phyloP scores from a whole-genome alignment of 2,113 vertebrate genomes.

The Heterocephalus glaber region DNA sequence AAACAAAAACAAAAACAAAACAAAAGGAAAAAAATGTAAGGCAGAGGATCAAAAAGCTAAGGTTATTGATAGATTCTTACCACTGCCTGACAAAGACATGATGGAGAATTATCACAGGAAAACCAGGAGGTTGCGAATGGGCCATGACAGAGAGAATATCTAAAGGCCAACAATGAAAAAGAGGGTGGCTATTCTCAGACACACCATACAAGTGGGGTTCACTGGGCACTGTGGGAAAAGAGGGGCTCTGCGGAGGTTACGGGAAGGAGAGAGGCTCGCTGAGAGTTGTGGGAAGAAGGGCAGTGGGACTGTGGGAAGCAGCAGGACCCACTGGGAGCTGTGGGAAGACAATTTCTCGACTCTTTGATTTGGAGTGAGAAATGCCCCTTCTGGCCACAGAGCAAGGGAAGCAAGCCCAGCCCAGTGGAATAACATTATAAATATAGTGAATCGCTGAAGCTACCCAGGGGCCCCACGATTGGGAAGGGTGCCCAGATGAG shows the following conservation, averaged over 20 bases:
- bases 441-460: not conserved
- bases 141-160: not conserved
- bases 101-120: not conserved
- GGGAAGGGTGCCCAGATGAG: not conserved
- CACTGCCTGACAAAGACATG: not conserved
- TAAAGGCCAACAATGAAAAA: not conserved
- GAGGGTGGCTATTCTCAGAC: not conserved
- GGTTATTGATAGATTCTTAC: not conserved
- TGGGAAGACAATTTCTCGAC: constrained; percentile 10
- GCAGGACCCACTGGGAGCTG: not conserved
- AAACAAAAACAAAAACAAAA: not conserved
- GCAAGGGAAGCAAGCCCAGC: constrained; percentile 12
- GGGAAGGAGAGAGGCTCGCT: not conserved
- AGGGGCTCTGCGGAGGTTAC: not conserved
- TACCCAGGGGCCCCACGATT: not conserved
- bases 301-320: not conserved
- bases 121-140: not conserved
- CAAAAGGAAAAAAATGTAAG: too few relatives aligned
- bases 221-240: not conserved
- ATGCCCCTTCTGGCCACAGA: constrained; percentile 38
- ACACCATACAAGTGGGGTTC: not conserved
- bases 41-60: not conserved
- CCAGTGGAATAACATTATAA: not conserved
- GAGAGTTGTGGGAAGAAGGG: not conserved
- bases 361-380: constrained; percentile 44